Percentiles rank a stretch among this genome's conserved stretches.
Evolutionary conservation across 2,888 invertebrate genomes (phyloP).

Genomic region (Helleia helle): DNA sequence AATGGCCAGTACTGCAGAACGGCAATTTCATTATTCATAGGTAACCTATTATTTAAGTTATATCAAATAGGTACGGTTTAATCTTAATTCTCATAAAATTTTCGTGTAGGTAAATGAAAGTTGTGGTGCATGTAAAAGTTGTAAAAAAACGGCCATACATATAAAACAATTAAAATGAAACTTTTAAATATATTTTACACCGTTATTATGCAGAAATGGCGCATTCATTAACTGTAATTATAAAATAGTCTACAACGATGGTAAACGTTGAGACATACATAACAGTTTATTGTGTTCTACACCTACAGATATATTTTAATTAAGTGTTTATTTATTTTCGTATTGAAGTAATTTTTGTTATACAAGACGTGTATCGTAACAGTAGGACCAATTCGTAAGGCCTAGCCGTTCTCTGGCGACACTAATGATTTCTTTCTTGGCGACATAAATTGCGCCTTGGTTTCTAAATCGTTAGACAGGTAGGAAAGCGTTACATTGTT

Average conservation of each 20-base stretch:
- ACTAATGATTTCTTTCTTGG: slow-evolving; percentile 12
- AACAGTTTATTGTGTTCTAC: too few species aligned
- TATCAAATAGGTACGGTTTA: too few species aligned
- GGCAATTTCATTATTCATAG: too few species aligned
- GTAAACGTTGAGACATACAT: too few species aligned
- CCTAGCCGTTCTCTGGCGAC: slow-evolving; percentile 8
- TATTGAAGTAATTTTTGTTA: neutral
- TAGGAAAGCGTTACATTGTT: slow-evolving; percentile 10
- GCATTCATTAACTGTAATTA: too few species aligned
- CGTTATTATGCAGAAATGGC: neutral
- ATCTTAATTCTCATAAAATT: too few species aligned
- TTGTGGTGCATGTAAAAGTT: slow-evolving; percentile 4
- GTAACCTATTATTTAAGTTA: too few species aligned
- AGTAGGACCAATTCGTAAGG: neutral
- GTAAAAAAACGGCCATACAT: neutral
- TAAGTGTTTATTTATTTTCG: too few species aligned
- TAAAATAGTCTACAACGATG: too few species aligned
- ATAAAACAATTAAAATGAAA: slow-evolving; percentile 1
- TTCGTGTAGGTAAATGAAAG: too few species aligned
- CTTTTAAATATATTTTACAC: neutral
- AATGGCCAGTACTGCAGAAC: too few species aligned
- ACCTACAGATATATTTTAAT: too few species aligned
- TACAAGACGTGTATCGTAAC: neutral
- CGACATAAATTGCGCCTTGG: slow-evolving; percentile 10
- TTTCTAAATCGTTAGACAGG: slow-evolving; percentile 10